A percentile compares a stretch with the other conserved stretches of the same genome.
phyloP scores from a whole-genome alignment of 2,888 invertebrate species.

The Ganaspis brasiliensis region DNA sequence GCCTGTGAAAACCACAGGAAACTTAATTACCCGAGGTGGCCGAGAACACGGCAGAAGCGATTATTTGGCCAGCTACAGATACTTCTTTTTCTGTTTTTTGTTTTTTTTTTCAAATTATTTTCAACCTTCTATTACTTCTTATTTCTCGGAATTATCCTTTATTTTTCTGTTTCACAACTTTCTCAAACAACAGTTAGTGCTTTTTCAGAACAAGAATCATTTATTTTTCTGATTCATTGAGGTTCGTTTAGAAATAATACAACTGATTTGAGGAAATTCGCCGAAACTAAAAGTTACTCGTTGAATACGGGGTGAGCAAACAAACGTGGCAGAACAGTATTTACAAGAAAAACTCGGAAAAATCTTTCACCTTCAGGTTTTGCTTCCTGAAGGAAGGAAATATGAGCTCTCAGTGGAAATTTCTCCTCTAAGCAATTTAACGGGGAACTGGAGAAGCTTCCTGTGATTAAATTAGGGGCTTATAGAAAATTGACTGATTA shows the following conservation, averaged over 20 bases:
- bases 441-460: conserved; percentile 16
- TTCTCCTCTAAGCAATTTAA: conserved; percentile 18
- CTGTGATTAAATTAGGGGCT: conserved; percentile 24
- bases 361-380: background rate
- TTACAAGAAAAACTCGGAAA: background rate
- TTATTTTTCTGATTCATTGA: conserved; percentile 7
- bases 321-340: conserved; percentile 16
- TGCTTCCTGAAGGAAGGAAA: conserved; percentile 12
- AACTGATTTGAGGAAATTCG: background rate
- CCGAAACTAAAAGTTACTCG: background rate
- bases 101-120: background rate
- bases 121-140: background rate
- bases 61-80: conserved; percentile 43
- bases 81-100: background rate
- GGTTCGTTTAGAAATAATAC: conserved; percentile 11
- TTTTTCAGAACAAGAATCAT: conserved; percentile 35
- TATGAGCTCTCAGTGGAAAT: conserved; percentile 22
- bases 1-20: conserved; percentile 70
- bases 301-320: background rate
- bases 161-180: background rate
- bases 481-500: conserved; percentile 35
- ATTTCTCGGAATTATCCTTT: background rate
- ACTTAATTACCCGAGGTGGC: conserved; percentile 69
- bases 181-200: background rate
- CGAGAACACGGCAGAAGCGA: conserved; percentile 59